phyloP scores from a whole-genome alignment of 2,888 invertebrate species.

The Lacanobia oleracea region DNA sequence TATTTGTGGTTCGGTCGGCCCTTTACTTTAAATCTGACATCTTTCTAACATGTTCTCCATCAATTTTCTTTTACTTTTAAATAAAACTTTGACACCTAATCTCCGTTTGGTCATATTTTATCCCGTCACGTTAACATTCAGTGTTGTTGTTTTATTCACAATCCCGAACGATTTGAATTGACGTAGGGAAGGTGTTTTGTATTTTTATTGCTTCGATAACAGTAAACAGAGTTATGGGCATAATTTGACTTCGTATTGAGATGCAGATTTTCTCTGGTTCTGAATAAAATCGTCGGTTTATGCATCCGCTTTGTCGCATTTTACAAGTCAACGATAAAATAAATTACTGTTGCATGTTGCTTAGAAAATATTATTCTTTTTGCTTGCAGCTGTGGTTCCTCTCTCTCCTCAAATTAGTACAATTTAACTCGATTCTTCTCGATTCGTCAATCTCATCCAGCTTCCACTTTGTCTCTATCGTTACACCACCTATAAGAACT shows the following conservation, averaged over 20 bases:
- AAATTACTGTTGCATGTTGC: too few species aligned
- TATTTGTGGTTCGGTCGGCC: too few species aligned
- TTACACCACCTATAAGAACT: too few species aligned
- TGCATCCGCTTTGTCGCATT: background rate
- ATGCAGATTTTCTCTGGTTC: constrained; percentile 1
- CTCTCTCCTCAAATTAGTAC: too few species aligned
- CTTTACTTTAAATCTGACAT: background rate
- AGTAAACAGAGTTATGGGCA: constrained; percentile 16
- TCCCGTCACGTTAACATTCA: background rate
- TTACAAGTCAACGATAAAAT: background rate
- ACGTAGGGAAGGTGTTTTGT: constrained; percentile 19
- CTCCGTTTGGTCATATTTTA: background rate
- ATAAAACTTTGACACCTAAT: background rate
- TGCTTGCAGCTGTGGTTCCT: too few species aligned
- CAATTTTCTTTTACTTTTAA: too few species aligned
- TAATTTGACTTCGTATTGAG: background rate
- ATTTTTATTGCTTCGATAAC: constrained; percentile 18
- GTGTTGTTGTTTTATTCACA: constrained; percentile 30
- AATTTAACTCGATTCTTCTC: too few species aligned
- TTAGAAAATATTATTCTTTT: too few species aligned
- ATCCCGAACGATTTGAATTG: constrained; percentile 30
- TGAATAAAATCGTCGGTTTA: background rate
- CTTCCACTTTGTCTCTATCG: too few species aligned
- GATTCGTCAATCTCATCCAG: too few species aligned
- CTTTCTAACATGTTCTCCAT: background rate